Conservation (phyloP, 2,113 vertebrate genomes). For the Pungitius pungitius region DNA sequence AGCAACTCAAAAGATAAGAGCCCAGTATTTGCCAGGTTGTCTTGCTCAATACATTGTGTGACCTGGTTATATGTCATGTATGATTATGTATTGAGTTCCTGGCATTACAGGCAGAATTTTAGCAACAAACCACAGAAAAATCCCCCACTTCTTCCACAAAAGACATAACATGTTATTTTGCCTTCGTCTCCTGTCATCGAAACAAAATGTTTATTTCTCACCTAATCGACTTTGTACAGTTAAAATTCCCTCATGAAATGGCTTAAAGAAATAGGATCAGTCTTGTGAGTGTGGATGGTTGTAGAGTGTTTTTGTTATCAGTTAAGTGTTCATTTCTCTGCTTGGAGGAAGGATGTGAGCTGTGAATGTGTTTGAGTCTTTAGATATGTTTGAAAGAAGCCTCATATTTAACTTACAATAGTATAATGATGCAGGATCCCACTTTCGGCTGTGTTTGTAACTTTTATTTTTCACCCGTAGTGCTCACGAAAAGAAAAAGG, state of each 20-base stretch:
- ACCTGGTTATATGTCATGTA: constrained; percentile 4
- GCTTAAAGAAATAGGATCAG: constrained; percentile 31
- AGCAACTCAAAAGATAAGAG: constrained; percentile 1
- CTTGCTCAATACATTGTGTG: constrained; percentile 8
- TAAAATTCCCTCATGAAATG: constrained; percentile 17
- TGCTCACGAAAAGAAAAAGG: constrained; percentile 22
- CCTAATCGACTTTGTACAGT: constrained; percentile 48
- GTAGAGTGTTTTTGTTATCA: constrained; percentile 40
- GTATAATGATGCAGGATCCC: constrained; percentile 42
- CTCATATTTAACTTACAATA: constrained; percentile 40
- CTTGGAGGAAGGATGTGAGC: constrained; percentile 46
- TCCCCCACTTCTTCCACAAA: constrained; percentile 27
- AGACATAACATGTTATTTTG: constrained; percentile 20
- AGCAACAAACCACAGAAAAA: constrained; percentile 18
- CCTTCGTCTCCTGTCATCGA: constrained; percentile 10
- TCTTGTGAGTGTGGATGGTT: constrained; percentile 39
- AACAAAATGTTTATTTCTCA: constrained; percentile 11
- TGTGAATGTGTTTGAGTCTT: constrained; percentile 69
- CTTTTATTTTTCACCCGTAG: constrained; percentile 41
- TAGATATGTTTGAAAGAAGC: constrained; percentile 46
- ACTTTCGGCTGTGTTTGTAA: constrained; percentile 36
- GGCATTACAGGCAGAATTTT: constrained; percentile 30
- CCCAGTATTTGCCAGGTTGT: constrained; percentile 32
- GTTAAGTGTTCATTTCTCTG: constrained; percentile 48
- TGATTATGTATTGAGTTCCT: background rate